phyloP scores from a whole-genome alignment of 2,797 vertebrate genomes.

The Coregonus ussuriensis region DNA sequence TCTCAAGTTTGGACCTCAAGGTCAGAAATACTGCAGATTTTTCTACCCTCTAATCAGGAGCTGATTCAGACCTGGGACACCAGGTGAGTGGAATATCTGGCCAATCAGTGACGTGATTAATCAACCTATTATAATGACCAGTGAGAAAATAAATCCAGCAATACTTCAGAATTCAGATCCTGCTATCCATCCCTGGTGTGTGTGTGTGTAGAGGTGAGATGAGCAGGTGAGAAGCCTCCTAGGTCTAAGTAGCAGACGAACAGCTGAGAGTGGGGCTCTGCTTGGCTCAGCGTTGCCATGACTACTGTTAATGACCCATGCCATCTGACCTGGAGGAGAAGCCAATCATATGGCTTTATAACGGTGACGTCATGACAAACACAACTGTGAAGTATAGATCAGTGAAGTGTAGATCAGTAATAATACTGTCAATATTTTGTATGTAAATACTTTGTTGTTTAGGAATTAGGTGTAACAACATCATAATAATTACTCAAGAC shows the following conservation, averaged over 20 bases:
- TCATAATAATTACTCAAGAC: not conserved
- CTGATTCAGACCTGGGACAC: not conserved
- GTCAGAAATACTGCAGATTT: not conserved
- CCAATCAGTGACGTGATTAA: not conserved
- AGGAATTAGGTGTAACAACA: not conserved
- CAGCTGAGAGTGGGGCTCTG: slow-evolving; percentile 9
- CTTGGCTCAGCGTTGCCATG: slow-evolving; percentile 13
- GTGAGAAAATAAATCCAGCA: slow-evolving; percentile 1
- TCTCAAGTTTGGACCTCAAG: not conserved
- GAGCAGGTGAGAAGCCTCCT: slow-evolving; percentile 1
- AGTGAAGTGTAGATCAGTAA: not conserved
- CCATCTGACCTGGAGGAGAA: slow-evolving; percentile 23
- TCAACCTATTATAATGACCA: not conserved
- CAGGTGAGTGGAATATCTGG: slow-evolving; percentile 1
- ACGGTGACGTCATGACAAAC: slow-evolving; percentile 11
- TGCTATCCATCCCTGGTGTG: not conserved
- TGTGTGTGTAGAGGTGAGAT: not conserved
- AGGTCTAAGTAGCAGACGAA: not conserved
- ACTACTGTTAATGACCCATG: slow-evolving; percentile 17
- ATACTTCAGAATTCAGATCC: not conserved
- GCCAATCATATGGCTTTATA: slow-evolving; percentile 9
- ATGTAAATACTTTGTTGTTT: not conserved
- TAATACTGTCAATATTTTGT: not conserved
- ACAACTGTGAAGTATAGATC: not conserved
- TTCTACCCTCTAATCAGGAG: not conserved